Conservation (phyloP, 2,797 vertebrate species). For the Calcarius lapponicus region DNA sequence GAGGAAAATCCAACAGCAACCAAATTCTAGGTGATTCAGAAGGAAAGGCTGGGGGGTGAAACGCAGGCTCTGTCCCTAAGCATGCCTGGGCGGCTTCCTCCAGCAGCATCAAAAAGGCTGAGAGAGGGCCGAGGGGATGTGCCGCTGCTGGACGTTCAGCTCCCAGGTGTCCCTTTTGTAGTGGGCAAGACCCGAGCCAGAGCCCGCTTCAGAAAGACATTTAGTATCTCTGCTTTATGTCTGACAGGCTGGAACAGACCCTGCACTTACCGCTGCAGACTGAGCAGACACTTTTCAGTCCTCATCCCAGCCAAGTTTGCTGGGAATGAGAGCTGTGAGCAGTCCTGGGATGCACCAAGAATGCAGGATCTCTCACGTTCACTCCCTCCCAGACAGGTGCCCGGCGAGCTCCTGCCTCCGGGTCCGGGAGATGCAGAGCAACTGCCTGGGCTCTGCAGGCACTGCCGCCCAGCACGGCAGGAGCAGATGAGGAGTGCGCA, state of each 20-base stretch:
- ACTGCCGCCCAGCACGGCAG: not conserved
- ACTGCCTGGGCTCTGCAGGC: not conserved
- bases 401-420: not conserved
- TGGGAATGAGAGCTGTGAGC: not conserved
- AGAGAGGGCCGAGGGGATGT: not conserved
- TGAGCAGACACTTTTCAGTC: not conserved
- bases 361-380: not conserved
- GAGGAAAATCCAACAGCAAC: constrained; percentile 40
- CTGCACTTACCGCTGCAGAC: not conserved
- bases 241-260: not conserved
- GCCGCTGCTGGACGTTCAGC: not conserved
- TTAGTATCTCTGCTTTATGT: not conserved
- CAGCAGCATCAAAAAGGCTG: not conserved
- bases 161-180: not conserved
- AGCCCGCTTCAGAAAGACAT: not conserved
- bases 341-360: not conserved
- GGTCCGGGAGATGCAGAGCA: not conserved
- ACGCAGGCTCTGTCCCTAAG: not conserved
- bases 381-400: not conserved
- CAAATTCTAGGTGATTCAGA: not conserved
- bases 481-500: not conserved
- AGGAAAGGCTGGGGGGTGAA: not conserved
- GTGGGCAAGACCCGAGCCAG: not conserved
- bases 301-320: not conserved
- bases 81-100: not conserved